Evolutionary conservation across 2,113 vertebrate species (phyloP).

Genomic region (Brachyistius frenatus): DNA sequence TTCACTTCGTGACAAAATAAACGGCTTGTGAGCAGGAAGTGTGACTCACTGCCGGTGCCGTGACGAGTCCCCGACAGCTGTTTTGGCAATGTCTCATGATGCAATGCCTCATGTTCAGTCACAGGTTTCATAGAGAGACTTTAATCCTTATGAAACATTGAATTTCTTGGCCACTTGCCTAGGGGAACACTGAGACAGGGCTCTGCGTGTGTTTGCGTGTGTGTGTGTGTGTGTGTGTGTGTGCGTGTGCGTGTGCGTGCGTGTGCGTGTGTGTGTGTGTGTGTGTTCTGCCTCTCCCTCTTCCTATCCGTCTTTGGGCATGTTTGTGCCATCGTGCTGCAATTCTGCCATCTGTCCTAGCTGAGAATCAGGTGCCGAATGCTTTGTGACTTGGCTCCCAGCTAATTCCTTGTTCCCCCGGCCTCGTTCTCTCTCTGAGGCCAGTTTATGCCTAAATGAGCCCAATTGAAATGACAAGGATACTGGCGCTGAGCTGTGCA

Average conservation of each 20-base stretch:
- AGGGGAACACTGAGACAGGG: slow-evolving; percentile 47
- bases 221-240: slow-evolving; percentile 26
- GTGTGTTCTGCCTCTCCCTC: slow-evolving; percentile 48
- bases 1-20: slow-evolving; percentile 24
- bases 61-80: slow-evolving; percentile 65
- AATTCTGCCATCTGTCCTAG: slow-evolving; percentile 77
- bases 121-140: slow-evolving; percentile 60
- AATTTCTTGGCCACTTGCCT: slow-evolving; percentile 61
- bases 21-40: slow-evolving; percentile 32
- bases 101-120: slow-evolving; percentile 50
- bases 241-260: slow-evolving; percentile 15
- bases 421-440: slow-evolving; percentile 60
- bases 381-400: slow-evolving; percentile 72
- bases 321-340: slow-evolving; percentile 67
- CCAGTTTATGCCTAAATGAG: slow-evolving; percentile 66
- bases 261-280: slow-evolving; percentile 29
- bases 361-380: slow-evolving; percentile 74
- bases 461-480: slow-evolving; percentile 59
- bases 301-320: slow-evolving; percentile 42
- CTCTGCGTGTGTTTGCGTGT: slow-evolving; percentile 24
- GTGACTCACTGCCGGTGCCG: slow-evolving; percentile 50
- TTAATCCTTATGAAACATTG: slow-evolving; percentile 71
- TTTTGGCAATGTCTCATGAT: slow-evolving; percentile 52
- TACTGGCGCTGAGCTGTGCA: slow-evolving; percentile 37
- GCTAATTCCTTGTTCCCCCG: slow-evolving; percentile 63